phyloP scores from a whole-genome alignment of 2,888 invertebrate genomes.

The Stenotaenia linearis region DNA sequence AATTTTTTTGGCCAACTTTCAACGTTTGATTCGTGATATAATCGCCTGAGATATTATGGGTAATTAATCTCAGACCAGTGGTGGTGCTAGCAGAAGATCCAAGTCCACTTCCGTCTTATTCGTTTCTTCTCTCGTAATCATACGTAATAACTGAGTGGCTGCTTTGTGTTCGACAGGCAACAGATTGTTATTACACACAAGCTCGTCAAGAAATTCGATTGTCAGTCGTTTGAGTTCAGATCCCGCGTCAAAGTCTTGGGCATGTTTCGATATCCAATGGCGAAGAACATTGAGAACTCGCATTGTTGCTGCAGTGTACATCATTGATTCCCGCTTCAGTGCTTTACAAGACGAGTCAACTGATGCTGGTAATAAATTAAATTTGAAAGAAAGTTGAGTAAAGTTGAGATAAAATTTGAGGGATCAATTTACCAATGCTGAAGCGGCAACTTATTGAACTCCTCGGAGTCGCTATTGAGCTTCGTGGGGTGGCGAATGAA shows the following conservation, averaged over 20 bases:
- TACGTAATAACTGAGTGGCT: constrained; percentile 70
- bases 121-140: constrained; percentile 66
- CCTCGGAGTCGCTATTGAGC: background rate
- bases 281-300: constrained; percentile 80
- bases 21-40: too few species aligned
- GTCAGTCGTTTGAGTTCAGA: constrained; percentile 66
- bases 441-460: background rate
- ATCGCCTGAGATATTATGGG: too few species aligned
- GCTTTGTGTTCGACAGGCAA: constrained; percentile 84
- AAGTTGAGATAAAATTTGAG: too few species aligned
- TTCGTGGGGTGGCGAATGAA: background rate
- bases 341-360: constrained; percentile 16
- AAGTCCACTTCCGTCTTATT: constrained; percentile 63
- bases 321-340: constrained; percentile 59
- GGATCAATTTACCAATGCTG: constrained; percentile 21
- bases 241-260: constrained; percentile 78
- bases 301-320: constrained; percentile 91
- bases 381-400: too few species aligned
- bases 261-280: constrained; percentile 88
- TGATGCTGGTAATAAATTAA: background rate
- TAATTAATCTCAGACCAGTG: constrained; percentile 56
- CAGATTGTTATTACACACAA: constrained; percentile 69
- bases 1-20: too few species aligned
- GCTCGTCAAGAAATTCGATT: constrained; percentile 80
- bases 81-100: constrained; percentile 61